A percentile compares a stretch with the other conserved stretches of the same genome.
Conservation (phyloP, 2,888 invertebrate genomes). For the Heliconius aoede region DNA sequence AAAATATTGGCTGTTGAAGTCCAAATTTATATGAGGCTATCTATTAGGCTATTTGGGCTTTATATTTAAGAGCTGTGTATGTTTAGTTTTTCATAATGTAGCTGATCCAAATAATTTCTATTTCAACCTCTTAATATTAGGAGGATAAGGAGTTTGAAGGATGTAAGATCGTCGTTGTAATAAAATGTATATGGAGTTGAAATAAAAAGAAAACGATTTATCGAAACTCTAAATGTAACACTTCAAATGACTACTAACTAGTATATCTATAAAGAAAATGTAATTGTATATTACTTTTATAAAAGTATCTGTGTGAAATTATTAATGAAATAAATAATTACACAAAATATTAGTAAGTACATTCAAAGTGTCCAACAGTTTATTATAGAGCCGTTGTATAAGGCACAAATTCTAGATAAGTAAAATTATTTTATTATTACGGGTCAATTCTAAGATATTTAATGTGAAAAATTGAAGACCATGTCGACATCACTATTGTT, state of each 20-base stretch:
- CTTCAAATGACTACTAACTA: background rate
- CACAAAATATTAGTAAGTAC: background rate
- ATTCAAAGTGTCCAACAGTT: background rate
- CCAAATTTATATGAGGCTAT: too few relatives aligned
- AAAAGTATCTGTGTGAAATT: background rate
- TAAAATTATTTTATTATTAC: background rate
- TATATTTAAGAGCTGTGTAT: too few relatives aligned
- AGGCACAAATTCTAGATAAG: background rate
- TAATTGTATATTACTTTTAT: too few relatives aligned
- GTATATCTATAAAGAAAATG: background rate
- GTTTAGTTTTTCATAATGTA: too few relatives aligned
- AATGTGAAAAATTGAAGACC: background rate
- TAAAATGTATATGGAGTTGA: too few relatives aligned
- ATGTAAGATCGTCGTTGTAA: too few relatives aligned
- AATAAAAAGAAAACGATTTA: too few relatives aligned
- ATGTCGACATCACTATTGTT: background rate
- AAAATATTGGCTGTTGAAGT: background rate
- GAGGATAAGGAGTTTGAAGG: too few relatives aligned
- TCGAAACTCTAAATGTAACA: too few relatives aligned
- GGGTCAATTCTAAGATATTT: background rate
- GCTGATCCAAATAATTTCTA: too few relatives aligned
- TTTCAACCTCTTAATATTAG: too few relatives aligned
- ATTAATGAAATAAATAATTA: background rate
- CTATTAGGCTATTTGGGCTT: too few relatives aligned
- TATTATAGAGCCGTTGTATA: background rate